phyloP scores from a whole-genome alignment of 2,888 invertebrate genomes.

The Ophioninae sp. region DNA sequence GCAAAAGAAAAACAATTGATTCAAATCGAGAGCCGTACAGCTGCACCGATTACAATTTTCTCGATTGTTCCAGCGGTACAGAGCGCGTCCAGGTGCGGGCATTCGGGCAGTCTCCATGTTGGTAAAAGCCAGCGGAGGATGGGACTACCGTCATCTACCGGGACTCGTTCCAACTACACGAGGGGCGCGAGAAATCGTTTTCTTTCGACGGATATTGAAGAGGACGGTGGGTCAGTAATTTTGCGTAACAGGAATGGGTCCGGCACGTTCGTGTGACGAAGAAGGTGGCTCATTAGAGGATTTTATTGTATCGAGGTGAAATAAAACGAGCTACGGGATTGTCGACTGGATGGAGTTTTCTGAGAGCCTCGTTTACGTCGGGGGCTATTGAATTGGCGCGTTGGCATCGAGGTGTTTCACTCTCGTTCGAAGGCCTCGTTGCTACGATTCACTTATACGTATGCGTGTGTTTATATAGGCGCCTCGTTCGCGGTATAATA shows the following conservation, averaged over 20 bases:
- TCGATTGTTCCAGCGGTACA: background rate
- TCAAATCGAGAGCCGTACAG: background rate
- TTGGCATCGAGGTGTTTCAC: constrained; percentile 61
- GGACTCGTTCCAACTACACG: constrained; percentile 66
- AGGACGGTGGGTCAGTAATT: constrained; percentile 42
- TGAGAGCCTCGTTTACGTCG: constrained; percentile 41
- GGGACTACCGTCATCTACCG: constrained; percentile 73
- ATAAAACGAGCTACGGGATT: constrained; percentile 57
- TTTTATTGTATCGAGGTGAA: constrained; percentile 53
- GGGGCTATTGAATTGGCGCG: constrained; percentile 61
- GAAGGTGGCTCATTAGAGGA: constrained; percentile 16
- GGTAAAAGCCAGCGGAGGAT: constrained; percentile 40
- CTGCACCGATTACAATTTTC: background rate
- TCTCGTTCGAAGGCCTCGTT: constrained; percentile 56
- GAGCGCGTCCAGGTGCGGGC: constrained; percentile 4
- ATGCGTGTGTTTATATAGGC: constrained; percentile 71
- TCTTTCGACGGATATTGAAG: constrained; percentile 48
- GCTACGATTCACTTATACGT: constrained; percentile 60
- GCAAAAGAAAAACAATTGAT: background rate
- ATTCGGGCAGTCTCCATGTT: background rate
- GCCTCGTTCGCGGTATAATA: constrained; percentile 63
- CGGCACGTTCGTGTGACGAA: constrained; percentile 18
- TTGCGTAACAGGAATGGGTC: constrained; percentile 14
- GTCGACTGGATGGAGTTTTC: constrained; percentile 62
- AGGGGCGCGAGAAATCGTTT: constrained; percentile 45